Evolutionary conservation across 2,113 vertebrate species (phyloP), one percentile per base, ranked within the genome.

Genomic region (Eurypyga helias): DNA sequence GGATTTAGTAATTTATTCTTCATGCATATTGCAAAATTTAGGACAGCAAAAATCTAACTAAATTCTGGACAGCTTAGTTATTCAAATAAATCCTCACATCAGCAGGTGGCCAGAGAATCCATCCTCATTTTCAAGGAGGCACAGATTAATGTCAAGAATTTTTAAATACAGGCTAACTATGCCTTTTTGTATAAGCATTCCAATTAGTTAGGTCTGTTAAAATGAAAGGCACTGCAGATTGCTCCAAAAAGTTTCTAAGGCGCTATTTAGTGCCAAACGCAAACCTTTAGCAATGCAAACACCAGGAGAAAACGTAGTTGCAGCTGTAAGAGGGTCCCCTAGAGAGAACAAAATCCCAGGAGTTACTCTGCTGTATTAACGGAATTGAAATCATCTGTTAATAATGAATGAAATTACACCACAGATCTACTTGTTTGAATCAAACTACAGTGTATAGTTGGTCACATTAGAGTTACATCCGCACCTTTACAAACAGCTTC

Each of bases 61-160:
- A 89, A 96, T 67, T 87, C 45, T 83, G 64, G 77, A 89, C 90
- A 95, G 86, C 83, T 93, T 75, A 94, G 66, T 91, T 93, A 96
- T 85, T 93, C 70, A 93, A 93, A 71, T 84, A 95, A 96, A 96
- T 95, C 90, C 76, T 93, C 28, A 26, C 33, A 64, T 11, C 66
- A 72, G 93, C 80, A 94, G 93, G 95, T 90, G 94, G 91, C 93
- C 73, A 87, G 72, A 38, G 88, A 92, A 92, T 66, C 45, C 76
- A 82, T 1, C 31, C 89, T 61, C 24, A 61, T 71, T 97, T 91
- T 81, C 70, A 79, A 66, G 58, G 34, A 90, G 31, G 46, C 57
- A 55, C 20, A 65, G 88, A 66, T 94, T 96, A 92, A 73, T 61
- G 73, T 95, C 92, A 93, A 83, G 78, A 87, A 87, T 83, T 90